Evolutionary conservation across 1,140 invertebrate genomes (phyloP).

Genomic region (Penaeus indicus): DNA sequence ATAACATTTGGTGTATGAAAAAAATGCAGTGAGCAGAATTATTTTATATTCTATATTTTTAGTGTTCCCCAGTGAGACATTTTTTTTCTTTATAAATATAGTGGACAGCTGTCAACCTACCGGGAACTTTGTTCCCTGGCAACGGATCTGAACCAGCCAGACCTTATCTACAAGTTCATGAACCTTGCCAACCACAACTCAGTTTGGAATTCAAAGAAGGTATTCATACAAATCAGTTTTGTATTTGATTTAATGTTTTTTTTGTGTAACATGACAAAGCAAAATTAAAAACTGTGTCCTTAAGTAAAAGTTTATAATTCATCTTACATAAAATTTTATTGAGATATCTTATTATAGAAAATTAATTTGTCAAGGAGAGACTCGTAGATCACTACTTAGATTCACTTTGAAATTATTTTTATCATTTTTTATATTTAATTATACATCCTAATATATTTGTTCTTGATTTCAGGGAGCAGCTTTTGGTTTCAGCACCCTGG

Average conservation of each 20-base stretch:
- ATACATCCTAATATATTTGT: conserved; percentile 66
- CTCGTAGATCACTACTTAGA: background rate
- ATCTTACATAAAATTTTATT: too few species aligned
- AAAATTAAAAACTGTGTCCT: too few species aligned
- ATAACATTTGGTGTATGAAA: too few species aligned
- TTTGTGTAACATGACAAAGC: too few species aligned
- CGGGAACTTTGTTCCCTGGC: conserved; percentile 94
- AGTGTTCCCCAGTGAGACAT: background rate
- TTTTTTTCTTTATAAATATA: conserved; percentile 68
- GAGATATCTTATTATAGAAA: too few species aligned
- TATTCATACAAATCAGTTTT: background rate
- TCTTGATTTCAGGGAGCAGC: conserved; percentile 80
- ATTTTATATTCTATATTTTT: background rate
- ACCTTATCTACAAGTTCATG: conserved; percentile 96
- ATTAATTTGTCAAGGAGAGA: background rate
- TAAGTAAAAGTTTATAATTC: too few species aligned
- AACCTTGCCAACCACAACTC: conserved; percentile 94
- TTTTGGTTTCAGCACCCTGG: conserved; percentile 90
- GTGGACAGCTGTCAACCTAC: conserved; percentile 89
- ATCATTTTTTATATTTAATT: background rate
- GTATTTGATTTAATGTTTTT: too few species aligned
- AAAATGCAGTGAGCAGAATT: too few species aligned
- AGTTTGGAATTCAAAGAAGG: conserved; percentile 87
- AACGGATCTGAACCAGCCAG: conserved; percentile 93
- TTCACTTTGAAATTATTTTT: background rate